A percentile compares a stretch with the other conserved stretches of the same genome.
These are phyloP conservation scores for Bilobella aurantiaca DNA, from an alignment of 1,140 invertebrate genomes.

Conservation along the genomic window DNA sequence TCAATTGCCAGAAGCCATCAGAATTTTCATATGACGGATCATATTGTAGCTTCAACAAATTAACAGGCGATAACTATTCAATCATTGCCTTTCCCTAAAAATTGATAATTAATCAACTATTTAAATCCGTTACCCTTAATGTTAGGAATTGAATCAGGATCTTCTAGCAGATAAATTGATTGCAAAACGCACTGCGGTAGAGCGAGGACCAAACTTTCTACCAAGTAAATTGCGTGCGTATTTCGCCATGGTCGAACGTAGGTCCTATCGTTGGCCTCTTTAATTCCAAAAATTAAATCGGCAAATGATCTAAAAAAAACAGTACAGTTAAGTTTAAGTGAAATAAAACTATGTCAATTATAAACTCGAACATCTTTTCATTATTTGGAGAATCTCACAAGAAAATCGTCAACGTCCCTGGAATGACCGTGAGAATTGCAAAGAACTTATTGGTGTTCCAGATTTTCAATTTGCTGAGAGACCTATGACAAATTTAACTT, in stretches of 20 bases:
- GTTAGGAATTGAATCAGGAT: slow-evolving; percentile 17
- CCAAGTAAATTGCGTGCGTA: slow-evolving; percentile 18
- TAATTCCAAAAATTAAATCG: slow-evolving; percentile 23
- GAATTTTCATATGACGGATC: too few species aligned
- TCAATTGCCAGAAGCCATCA: too few species aligned
- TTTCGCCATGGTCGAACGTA: slow-evolving; percentile 24
- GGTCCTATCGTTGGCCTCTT: slow-evolving; percentile 11
- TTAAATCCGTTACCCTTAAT: too few species aligned
- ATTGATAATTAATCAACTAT: too few species aligned
- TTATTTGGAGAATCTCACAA: too few species aligned
- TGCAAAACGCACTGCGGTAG: slow-evolving; percentile 28
- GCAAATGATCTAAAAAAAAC: slow-evolving; percentile 19
- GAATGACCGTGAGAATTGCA: slow-evolving; percentile 21
- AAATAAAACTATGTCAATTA: not conserved
- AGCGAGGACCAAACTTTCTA: slow-evolving; percentile 22
- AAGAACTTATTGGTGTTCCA: slow-evolving; percentile 27
- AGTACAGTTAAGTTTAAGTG: not conserved
- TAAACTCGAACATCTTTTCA: too few species aligned
- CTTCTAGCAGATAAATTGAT: slow-evolving; percentile 20
- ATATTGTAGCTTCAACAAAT: too few species aligned
- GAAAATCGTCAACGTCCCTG: slow-evolving; percentile 13
- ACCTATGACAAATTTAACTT: too few species aligned
- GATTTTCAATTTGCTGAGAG: slow-evolving; percentile 10
- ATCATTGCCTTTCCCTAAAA: too few species aligned
- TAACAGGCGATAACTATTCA: too few species aligned